These are phyloP conservation scores for Drosophila tanythrix DNA, from an alignment of 2,888 invertebrate genomes.

Conservation along the genomic window DNA sequence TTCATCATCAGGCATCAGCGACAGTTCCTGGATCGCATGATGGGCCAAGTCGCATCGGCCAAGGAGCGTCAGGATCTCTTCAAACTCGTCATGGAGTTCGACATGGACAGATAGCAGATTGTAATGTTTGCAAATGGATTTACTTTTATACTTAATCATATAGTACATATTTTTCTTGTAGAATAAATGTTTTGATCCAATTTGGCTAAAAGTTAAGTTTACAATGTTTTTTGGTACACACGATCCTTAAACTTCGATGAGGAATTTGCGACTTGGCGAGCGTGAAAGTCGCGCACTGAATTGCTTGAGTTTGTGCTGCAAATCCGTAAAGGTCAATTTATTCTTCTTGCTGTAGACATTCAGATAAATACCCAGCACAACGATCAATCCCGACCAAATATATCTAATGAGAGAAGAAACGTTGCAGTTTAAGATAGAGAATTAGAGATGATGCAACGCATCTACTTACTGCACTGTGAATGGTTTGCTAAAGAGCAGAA, in stretches of 20 bases:
- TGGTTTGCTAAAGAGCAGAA: conserved; percentile 96
- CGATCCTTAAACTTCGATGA: conserved; percentile 78
- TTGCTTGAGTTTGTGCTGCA: conserved; percentile 66
- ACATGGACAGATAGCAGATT: conserved; percentile 70
- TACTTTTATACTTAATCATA: conserved; percentile 50
- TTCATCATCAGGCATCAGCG: conserved; percentile 90
- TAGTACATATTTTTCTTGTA: conserved; percentile 49
- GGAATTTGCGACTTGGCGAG: conserved; percentile 77
- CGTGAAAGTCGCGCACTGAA: conserved; percentile 49
- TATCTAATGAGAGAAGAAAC: conserved; percentile 87
- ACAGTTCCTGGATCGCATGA: conserved; percentile 88
- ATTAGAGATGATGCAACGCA: not conserved
- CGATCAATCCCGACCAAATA: conserved; percentile 95
- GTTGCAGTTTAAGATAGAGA: not conserved
- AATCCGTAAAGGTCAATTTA: conserved; percentile 81
- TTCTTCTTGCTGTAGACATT: conserved; percentile 94
- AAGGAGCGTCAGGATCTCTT: conserved; percentile 87
- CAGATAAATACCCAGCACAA: conserved; percentile 96
- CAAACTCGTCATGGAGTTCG: conserved; percentile 82
- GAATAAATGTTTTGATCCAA: conserved; percentile 36
- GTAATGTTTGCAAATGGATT: conserved; percentile 11
- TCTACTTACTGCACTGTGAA: conserved; percentile 94
- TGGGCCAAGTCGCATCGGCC: conserved; percentile 87
- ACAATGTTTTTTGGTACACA: conserved; percentile 49
- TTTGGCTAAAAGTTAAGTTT: conserved; percentile 51